Evolutionary conservation across 1,140 invertebrate species (phyloP).

Genomic region (Cotesia chilonis): DNA sequence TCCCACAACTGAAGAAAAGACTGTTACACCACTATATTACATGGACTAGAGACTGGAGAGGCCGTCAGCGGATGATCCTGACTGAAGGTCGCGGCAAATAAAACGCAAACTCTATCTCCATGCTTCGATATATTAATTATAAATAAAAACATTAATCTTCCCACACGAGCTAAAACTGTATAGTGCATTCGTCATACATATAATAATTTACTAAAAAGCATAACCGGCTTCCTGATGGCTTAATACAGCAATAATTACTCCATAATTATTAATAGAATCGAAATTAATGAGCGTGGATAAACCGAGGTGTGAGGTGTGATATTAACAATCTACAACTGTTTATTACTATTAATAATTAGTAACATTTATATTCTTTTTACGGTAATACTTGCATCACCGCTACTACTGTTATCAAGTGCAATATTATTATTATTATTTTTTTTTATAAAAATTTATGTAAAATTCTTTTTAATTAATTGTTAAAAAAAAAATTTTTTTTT

Average conservation of each 20-base stretch:
- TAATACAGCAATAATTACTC: background rate
- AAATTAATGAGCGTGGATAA: constrained; percentile 17
- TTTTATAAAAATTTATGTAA: background rate
- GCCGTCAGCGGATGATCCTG: no score
- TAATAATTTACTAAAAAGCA: background rate
- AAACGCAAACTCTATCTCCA: background rate
- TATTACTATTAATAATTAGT: no score
- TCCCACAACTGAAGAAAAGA: background rate
- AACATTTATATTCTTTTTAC: background rate
- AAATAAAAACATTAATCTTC: background rate
- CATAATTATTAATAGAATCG: constrained; percentile 3
- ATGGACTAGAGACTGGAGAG: no score
- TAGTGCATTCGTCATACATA: background rate
- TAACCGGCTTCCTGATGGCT: background rate
- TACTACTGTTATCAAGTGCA: background rate
- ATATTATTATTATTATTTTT: background rate
- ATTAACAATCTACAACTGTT: constrained; percentile 5
- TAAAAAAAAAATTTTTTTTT: no score
- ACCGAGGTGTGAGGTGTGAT: background rate
- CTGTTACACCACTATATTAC: no score
- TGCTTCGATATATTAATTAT: background rate
- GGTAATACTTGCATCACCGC: background rate
- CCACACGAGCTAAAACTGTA: no score
- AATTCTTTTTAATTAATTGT: no score
- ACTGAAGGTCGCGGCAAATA: no score